Evolutionary conservation across 2,113 vertebrate species (phyloP).

Genomic region (Muntiacus reevesi): DNA sequence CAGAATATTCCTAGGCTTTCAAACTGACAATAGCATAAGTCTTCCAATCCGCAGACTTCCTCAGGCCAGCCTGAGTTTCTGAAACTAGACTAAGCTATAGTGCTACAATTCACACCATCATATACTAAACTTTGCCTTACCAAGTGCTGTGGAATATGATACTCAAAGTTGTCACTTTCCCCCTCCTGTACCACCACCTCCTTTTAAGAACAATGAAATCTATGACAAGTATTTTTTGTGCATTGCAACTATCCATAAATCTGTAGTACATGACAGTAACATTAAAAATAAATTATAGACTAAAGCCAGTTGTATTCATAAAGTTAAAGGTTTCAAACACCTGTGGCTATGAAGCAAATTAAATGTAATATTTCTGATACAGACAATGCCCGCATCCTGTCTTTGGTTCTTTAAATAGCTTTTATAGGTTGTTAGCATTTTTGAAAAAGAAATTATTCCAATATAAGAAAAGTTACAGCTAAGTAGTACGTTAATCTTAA

Average conservation of each 20-base stretch:
- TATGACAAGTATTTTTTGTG: background rate
- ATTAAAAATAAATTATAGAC: background rate
- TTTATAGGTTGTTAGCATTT: slow-evolving; percentile 33
- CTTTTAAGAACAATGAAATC: background rate
- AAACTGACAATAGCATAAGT: background rate
- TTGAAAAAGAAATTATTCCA: slow-evolving; percentile 22
- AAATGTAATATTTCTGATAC: slow-evolving; percentile 13
- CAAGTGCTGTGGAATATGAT: background rate
- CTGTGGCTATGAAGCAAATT: background rate
- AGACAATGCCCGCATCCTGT: background rate
- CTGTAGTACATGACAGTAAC: background rate
- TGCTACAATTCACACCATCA: background rate
- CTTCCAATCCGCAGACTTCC: background rate
- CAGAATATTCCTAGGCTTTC: background rate
- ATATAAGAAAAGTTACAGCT: slow-evolving; percentile 12
- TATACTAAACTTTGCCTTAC: background rate
- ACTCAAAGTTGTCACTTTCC: background rate
- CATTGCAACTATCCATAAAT: background rate
- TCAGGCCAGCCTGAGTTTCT: background rate
- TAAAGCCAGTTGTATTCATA: background rate
- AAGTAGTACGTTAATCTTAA: slow-evolving; percentile 22
- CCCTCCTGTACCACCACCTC: too few species aligned
- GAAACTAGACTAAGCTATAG: background rate
- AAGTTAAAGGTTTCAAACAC: slow-evolving; percentile 35
- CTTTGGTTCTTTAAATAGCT: slow-evolving; percentile 39